Conservation (phyloP, 2,113 vertebrate species). For the Artemisiospiza belli region DNA sequence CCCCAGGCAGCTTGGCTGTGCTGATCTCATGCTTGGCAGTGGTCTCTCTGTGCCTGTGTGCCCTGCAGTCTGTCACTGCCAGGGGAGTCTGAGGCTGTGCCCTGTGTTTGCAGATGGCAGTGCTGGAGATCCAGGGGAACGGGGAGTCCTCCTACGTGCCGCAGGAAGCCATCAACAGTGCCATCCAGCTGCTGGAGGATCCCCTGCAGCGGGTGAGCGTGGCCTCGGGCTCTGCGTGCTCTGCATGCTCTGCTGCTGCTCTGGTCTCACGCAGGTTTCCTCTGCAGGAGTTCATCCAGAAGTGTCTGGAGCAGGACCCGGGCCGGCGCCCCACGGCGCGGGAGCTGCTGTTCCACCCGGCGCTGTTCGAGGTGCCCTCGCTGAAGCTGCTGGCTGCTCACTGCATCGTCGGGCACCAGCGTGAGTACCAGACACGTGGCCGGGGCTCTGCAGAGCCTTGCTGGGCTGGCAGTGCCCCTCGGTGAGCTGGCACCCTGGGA, state of each 20-base stretch:
- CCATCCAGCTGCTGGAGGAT: constrained; percentile 96
- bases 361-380: constrained; percentile 94
- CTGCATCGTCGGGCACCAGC: constrained; percentile 95
- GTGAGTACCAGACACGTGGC: constrained; percentile 76
- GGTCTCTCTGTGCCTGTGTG: background rate
- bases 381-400: constrained; percentile 96
- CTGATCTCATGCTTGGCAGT: background rate
- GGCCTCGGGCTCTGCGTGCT: accelerated
- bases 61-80: background rate
- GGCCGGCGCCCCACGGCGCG: constrained; percentile 88
- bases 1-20: background rate
- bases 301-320: constrained; percentile 93
- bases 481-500: background rate
- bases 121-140: constrained; percentile 98
- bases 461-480: background rate
- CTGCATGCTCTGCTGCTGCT: accelerated
- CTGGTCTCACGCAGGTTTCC: background rate
- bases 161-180: constrained; percentile 97
- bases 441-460: background rate
- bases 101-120: constrained; percentile 87
- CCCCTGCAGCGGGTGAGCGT: constrained; percentile 90
- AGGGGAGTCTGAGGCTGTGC: background rate
- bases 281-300: constrained; percentile 95
- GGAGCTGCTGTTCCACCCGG: constrained; percentile 94
- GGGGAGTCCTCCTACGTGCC: constrained; percentile 96